Percentiles rank a stretch among this genome's conserved stretches.
Conservation (phyloP, 2,888 invertebrate genomes). For the Azorinus chamasolen region DNA sequence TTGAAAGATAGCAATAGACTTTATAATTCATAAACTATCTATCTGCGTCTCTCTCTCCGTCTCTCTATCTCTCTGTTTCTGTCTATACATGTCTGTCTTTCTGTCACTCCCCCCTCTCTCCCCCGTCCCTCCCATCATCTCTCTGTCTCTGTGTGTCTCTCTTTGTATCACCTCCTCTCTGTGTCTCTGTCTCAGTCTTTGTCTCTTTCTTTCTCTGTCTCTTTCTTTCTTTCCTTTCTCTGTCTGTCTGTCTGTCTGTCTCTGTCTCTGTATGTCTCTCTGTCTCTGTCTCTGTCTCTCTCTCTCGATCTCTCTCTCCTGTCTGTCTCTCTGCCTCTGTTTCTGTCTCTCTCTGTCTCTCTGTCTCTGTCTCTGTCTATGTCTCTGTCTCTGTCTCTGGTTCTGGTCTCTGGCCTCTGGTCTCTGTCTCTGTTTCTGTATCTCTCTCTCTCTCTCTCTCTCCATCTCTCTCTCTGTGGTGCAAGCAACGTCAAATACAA, state of each 20-base stretch:
- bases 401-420: too few species aligned
- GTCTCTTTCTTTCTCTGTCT: neutral
- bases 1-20: too few species aligned
- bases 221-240: neutral
- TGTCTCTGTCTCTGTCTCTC: too few species aligned
- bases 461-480: slow-evolving; percentile 20
- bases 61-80: slow-evolving; percentile 61
- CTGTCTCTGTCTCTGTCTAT: too few species aligned
- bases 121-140: slow-evolving; percentile 5
- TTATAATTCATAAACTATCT: too few species aligned
- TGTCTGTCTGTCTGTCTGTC: slow-evolving; percentile 6
- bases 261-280: slow-evolving; percentile 6
- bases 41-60: slow-evolving; percentile 44
- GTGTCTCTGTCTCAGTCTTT: neutral
- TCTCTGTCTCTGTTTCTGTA: too few species aligned
- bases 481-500: too few species aligned
- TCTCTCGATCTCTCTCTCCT: too few species aligned
- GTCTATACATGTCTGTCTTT: slow-evolving; percentile 15
- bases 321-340: too few species aligned
- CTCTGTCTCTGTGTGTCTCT: slow-evolving; percentile 16
- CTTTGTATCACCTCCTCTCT: slow-evolving; percentile 2
- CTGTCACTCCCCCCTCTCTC: neutral
- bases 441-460: too few species aligned
- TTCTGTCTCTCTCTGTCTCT: too few species aligned
- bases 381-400: too few species aligned